Evolutionary conservation across 2,113 vertebrate species (phyloP).

Genomic region (Aspidoscelis tigris): DNA sequence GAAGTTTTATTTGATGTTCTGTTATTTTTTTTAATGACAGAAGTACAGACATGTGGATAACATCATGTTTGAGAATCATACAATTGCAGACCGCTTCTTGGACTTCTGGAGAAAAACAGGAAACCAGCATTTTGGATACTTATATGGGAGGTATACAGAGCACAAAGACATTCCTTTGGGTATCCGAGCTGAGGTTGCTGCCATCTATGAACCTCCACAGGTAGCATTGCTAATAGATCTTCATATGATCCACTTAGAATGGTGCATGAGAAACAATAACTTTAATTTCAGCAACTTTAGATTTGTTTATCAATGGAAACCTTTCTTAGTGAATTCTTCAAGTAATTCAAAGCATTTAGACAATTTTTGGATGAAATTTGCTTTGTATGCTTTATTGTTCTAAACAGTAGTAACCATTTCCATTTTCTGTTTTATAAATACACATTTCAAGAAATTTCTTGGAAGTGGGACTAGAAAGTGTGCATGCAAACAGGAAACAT

Average conservation of each 20-base stretch:
- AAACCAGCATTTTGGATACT: slow-evolving; percentile 91
- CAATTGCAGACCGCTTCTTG: slow-evolving; percentile 96
- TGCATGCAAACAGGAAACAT: too few species aligned
- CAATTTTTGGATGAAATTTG: background rate
- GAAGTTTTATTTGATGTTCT: slow-evolving; percentile 50
- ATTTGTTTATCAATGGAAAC: background rate
- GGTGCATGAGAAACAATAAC: accelerated
- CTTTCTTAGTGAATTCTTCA: background rate
- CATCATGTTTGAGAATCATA: slow-evolving; percentile 99
- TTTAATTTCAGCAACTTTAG: too few species aligned
- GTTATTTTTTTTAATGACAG: slow-evolving; percentile 71
- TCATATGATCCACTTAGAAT: accelerated
- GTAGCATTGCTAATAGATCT: slow-evolving; percentile 57
- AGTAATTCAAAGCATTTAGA: background rate
- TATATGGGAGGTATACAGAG: slow-evolving; percentile 95
- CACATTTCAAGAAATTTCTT: background rate
- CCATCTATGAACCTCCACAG: slow-evolving; percentile 98
- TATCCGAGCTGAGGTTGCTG: slow-evolving; percentile 93
- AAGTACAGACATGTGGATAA: slow-evolving; percentile 99
- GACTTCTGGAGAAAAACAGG: slow-evolving; percentile 99
- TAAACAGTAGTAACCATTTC: background rate
- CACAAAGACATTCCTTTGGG: slow-evolving; percentile 97
- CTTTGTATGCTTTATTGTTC: too few species aligned
- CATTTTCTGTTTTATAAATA: background rate
- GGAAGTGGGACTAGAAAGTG: background rate